Percentiles rank a stretch among this genome's conserved stretches.
Conservation (phyloP, 2,888 invertebrate genomes). For the Petrophora chlorosata region DNA sequence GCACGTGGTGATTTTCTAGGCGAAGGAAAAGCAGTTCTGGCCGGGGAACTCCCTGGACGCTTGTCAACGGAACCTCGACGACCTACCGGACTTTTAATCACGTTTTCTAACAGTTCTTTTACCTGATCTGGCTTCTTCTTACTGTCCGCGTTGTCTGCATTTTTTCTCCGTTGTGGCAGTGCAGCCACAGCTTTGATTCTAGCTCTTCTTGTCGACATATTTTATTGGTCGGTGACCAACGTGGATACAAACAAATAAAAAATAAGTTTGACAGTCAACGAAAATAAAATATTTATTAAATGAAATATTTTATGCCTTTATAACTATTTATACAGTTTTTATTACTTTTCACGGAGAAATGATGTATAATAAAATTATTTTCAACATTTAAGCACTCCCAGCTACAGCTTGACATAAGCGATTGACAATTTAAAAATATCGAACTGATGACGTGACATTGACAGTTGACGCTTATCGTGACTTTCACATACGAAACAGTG, state of each 20-base stretch:
- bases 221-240: constrained; percentile 2
- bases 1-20: constrained; percentile 38
- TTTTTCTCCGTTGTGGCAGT: constrained; percentile 82
- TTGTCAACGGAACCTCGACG: constrained; percentile 41
- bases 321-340: too few relatives aligned
- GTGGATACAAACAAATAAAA: constrained; percentile 15
- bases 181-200: constrained; percentile 90
- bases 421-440: too few relatives aligned
- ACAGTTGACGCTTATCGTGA: too few relatives aligned
- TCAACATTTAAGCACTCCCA: too few relatives aligned
- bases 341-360: too few relatives aligned
- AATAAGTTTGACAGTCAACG: background rate
- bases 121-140: constrained; percentile 42
- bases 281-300: too few relatives aligned
- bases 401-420: too few relatives aligned
- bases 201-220: constrained; percentile 86
- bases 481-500: too few relatives aligned
- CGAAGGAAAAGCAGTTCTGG: constrained; percentile 22
- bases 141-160: constrained; percentile 53
- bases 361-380: too few relatives aligned
- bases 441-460: too few relatives aligned
- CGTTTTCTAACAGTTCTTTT: constrained; percentile 48
- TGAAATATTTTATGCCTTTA: too few relatives aligned
- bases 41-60: constrained; percentile 34
- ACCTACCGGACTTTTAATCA: constrained; percentile 50